Evolutionary conservation across 2,888 invertebrate genomes (phyloP).

Genomic region (Cheilosia grossa): DNA sequence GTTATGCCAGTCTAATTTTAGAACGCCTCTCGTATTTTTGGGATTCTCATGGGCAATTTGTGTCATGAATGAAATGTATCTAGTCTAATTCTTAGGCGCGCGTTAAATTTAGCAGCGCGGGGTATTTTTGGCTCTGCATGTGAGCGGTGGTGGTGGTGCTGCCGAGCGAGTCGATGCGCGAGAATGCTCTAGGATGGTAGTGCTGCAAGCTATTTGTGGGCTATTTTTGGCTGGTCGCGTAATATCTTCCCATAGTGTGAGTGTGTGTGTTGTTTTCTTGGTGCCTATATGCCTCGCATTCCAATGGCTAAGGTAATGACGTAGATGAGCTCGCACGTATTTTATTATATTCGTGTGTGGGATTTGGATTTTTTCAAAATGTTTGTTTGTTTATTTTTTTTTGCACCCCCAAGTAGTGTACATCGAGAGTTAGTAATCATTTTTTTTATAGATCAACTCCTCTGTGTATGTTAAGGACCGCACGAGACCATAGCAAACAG

Average conservation of each 20-base stretch:
- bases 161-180: conserved; percentile 7
- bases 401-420: conserved; percentile 1
- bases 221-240: conserved; percentile 69
- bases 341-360: conserved; percentile 49
- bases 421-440: conserved; percentile 32
- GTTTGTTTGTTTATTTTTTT: conserved; percentile 26
- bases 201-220: conserved; percentile 42
- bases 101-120: conserved; percentile 63
- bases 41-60: conserved; percentile 74
- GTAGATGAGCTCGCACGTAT: conserved; percentile 45
- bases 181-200: conserved; percentile 38
- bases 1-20: conserved; percentile 66
- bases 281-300: conserved; percentile 52
- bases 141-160: conserved; percentile 45
- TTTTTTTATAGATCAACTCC: conserved; percentile 39
- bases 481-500: conserved; percentile 58
- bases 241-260: conserved; percentile 49
- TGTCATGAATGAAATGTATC: conserved; percentile 75
- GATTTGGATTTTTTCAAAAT: conserved; percentile 44
- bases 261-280: conserved; percentile 16
- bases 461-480: conserved; percentile 58
- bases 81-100: conserved; percentile 67
- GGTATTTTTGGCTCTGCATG: conserved; percentile 70
- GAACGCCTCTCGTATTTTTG: conserved; percentile 70
- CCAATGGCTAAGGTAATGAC: conserved; percentile 69